Evolutionary conservation across 2,797 vertebrate genomes (phyloP).

Genomic region (Stomatorhinus walkeri): DNA sequence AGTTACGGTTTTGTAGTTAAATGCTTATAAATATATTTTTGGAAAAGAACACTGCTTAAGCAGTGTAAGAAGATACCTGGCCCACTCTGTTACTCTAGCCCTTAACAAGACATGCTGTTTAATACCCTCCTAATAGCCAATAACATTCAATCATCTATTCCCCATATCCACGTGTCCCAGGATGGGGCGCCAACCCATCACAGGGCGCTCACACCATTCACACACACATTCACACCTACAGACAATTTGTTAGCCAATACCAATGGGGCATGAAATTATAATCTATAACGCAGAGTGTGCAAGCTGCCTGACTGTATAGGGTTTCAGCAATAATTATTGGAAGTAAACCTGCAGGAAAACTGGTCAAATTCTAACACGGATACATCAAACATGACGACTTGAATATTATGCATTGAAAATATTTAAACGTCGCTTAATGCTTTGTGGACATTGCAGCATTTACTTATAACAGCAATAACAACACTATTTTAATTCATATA

Average conservation of each 20-base stretch:
- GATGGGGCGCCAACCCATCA: background rate
- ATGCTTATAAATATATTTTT: background rate
- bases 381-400: background rate
- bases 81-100: background rate
- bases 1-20: background rate
- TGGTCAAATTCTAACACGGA: background rate
- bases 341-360: background rate
- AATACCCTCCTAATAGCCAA: background rate
- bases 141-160: background rate
- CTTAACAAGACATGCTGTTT: background rate
- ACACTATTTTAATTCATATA: background rate
- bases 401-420: background rate
- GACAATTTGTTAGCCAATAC: slow-evolving; percentile 28
- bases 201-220: background rate
- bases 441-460: background rate
- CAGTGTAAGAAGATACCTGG: background rate
- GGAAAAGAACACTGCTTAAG: background rate
- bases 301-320: background rate
- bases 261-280: background rate
- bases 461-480: background rate
- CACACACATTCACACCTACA: slow-evolving; percentile 1
- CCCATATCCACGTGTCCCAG: background rate
- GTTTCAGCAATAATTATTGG: background rate
- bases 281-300: background rate
- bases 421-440: background rate